Evolutionary conservation across 2,797 vertebrate genomes (phyloP), one percentile per base, ranked within the genome.

Genomic region (Eulemur albifrons): DNA sequence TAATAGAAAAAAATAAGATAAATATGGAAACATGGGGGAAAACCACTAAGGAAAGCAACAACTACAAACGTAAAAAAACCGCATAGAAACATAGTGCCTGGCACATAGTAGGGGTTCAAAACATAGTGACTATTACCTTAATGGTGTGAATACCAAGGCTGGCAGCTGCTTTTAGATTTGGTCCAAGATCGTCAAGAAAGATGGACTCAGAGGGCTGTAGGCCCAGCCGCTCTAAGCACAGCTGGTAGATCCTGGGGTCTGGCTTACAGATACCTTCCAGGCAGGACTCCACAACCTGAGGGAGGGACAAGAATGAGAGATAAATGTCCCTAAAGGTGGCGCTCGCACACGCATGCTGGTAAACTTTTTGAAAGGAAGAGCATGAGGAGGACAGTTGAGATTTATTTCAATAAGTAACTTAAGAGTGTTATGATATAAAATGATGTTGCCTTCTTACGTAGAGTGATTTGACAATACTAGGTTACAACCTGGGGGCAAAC

Each of bases 111-210:
- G 15, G 18, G 45, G 4, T 52, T 54, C 38, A 72, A 23, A 72
- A 72, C 32, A 15, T 0, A 32, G 32, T 35, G 79, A n/a, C 54
- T 6, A 0, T 95, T 98, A 99, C 99, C 98, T 98, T 98, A 93
- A 99, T 97, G 0, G 98, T 99, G 57, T 70, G 94, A 45, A 99
- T 98, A 81, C 99, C 99, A 59, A 99, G 97, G 82, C 98, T 98
- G 38, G 98, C 98, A 67, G 99, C 99, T 72, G 98, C 97, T 97
- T 98, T 96, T 77, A 99, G 89, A 73, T 98, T 99, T 27, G 92
- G 96, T 85, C 98, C 98, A 73, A 98, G 96, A 93, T 98, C 99
- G 54, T 99, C 99, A 0, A 99, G 98, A 84, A 99, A 98, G 95
- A 99, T 95, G 61, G 98, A 98, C 65, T 99, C 98, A 2, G 98